A percentile compares a stretch with the other conserved stretches of the same genome.
phyloP scores from a whole-genome alignment of 1,140 invertebrate species.

The Oncopeltus fasciatus region DNA sequence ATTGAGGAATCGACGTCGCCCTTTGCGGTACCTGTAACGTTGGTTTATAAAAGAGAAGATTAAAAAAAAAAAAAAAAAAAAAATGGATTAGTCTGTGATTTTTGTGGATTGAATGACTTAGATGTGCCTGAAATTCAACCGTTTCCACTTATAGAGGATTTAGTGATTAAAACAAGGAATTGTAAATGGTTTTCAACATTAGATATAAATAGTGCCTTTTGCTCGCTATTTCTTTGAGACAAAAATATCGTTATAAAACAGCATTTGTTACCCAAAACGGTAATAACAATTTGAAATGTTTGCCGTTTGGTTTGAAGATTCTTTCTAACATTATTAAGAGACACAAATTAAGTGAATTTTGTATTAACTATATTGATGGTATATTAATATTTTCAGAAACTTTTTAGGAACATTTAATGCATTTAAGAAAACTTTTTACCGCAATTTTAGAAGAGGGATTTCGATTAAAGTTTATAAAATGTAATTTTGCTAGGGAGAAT shows the following conservation, averaged over 20 bases:
- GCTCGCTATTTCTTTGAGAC: conserved; percentile 22
- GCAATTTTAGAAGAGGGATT: conserved; percentile 26
- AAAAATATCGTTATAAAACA: conserved; percentile 22
- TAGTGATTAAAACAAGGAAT: conserved; percentile 17
- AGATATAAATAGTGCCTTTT: conserved; percentile 25
- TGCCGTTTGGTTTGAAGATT: conserved; percentile 24
- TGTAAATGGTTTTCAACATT: conserved; percentile 21
- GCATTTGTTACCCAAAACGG: conserved; percentile 23
- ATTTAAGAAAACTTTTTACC: conserved; percentile 15
- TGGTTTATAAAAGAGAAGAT: conserved; percentile 19
- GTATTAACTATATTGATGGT: conserved; percentile 30
- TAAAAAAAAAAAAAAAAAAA: too few relatives aligned
- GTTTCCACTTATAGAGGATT: conserved; percentile 21
- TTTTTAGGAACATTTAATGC: conserved; percentile 23
- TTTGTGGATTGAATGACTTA: conserved; percentile 18
- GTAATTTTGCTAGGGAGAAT: too few relatives aligned
- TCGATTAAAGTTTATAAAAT: conserved; percentile 28
- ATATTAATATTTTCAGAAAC: conserved; percentile 24
- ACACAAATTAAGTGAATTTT: conserved; percentile 32
- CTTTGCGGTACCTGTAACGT: conserved; percentile 17
- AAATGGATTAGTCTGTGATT: conserved; percentile 18
- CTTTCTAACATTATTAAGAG: conserved; percentile 29
- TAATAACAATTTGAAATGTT: conserved; percentile 19
- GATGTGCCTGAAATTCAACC: too few relatives aligned
- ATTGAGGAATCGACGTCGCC: conserved; percentile 18